Evolutionary conservation across 92 coral and sea anemone genomes (phyloP), one percentile per base, ranked within the genome.

Genomic region (Phenganax subtilis): DNA sequence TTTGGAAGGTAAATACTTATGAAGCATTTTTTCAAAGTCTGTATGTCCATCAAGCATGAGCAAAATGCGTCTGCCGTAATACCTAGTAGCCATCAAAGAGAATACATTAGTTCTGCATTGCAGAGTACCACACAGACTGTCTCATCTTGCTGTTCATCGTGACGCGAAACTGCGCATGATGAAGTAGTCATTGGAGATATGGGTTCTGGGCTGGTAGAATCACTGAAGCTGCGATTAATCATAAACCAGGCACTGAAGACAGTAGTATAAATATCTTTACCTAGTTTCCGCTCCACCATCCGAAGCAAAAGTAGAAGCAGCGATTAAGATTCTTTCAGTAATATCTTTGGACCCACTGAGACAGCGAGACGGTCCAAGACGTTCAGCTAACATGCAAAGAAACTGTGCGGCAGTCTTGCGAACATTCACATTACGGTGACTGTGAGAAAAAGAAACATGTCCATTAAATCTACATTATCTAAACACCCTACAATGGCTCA

Each of bases 401-500:
- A 91, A 90, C 87, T 87, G 93, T n/a, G 98, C 97, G 55, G 98
- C 88, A 58, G 96, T 88, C 84, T 89, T 94, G 51, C 98, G 94
- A 1, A 94, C 87, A 52, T 87, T 67, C 16, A 91, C 98, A 60
- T 84, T 94, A 57, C 97, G 98, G 86, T 94, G 91, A 29, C 98
- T 93, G 76, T 6, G 70, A 82, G 51, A 65, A 28, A 6, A 60
- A 37, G 3, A 27, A 17, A 57, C 37, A 14, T 0, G 10, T 4
- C 51, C 58, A 25, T 31, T 44, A n/a, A 10, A 28, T 73, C n/a
- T 15, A 47, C n/a, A 31, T 77, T 28, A 44, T 1, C 16, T 51
- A 25, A 57, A 9, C 6, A 8, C 52, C 15, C 6, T 31, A n/a
- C 3, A 51, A 12, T 30, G 55, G n/a, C 53, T 10, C 16, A 12